Percentiles rank a stretch among this genome's conserved stretches.
These are phyloP conservation scores for Allygus modestus DNA, from an alignment of 2,888 invertebrate genomes.

Conservation along the genomic window DNA sequence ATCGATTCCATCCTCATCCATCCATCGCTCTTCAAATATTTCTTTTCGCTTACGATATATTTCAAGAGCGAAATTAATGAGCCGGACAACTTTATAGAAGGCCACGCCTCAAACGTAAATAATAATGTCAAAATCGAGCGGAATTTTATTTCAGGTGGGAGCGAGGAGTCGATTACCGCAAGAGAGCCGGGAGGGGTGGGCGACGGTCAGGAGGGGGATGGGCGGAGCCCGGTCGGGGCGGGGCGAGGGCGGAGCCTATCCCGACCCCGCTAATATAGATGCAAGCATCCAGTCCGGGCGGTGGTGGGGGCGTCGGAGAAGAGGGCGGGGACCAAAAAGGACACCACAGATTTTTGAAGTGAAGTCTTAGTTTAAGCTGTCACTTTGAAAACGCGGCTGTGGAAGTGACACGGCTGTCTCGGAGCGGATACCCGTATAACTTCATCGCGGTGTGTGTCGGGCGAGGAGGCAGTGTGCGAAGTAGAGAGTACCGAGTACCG, in stretches of 20 bases:
- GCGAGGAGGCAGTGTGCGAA: slow-evolving; percentile 18
- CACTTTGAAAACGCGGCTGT: slow-evolving; percentile 62
- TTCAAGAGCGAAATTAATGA: slow-evolving; percentile 50
- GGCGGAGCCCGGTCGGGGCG: slow-evolving; percentile 21
- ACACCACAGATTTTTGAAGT: slow-evolving; percentile 65
- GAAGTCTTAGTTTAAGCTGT: slow-evolving; percentile 66
- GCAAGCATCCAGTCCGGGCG: slow-evolving; percentile 51
- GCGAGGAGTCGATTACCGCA: slow-evolving; percentile 30
- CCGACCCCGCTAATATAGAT: slow-evolving; percentile 62
- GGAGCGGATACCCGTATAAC: slow-evolving; percentile 52
- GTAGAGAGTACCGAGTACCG: slow-evolving; percentile 39
- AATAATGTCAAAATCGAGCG: slow-evolving; percentile 60
- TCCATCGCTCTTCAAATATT: slow-evolving; percentile 49
- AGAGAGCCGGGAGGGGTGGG: slow-evolving; percentile 9
- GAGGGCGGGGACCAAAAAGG: slow-evolving; percentile 64
- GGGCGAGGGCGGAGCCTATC: slow-evolving; percentile 36
- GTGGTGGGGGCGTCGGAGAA: slow-evolving; percentile 59
- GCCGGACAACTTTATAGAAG: slow-evolving; percentile 62
- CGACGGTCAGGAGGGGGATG: slow-evolving; percentile 40
- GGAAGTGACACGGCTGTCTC: slow-evolving; percentile 63
- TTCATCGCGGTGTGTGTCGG: slow-evolving; percentile 46
- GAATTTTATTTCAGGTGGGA: slow-evolving; percentile 54
- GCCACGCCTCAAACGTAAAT: slow-evolving; percentile 63
- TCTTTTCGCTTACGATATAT: slow-evolving; percentile 30
- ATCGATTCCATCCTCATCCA: slow-evolving; percentile 30